Evolutionary conservation across 2,113 vertebrate genomes (phyloP).

Genomic region (Prionailurus bengalensis): DNA sequence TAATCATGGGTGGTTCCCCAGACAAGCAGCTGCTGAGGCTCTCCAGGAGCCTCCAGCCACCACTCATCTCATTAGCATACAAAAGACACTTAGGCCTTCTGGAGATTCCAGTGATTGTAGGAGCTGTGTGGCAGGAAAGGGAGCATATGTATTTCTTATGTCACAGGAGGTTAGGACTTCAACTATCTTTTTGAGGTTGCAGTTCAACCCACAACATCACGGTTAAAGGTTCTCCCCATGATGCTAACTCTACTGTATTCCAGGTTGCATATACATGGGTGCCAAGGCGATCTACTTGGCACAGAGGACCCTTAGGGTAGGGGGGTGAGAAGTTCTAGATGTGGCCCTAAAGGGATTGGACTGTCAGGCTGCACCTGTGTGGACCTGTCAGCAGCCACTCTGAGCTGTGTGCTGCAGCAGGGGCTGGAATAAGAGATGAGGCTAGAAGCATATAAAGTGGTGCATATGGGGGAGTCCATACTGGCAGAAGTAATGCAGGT

Average conservation of each 20-base stretch:
- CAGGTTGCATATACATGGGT: not conserved
- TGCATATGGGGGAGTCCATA: not conserved
- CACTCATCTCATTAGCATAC: not conserved
- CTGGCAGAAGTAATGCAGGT: rapidly evolving
- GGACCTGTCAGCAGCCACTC: not conserved
- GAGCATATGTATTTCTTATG: not conserved
- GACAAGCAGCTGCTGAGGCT: not conserved
- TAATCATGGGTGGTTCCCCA: not conserved
- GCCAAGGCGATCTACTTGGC: not conserved
- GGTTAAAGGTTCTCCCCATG: not conserved
- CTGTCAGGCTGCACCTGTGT: not conserved
- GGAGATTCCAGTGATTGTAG: not conserved
- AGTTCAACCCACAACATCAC: not conserved
- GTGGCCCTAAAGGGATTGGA: not conserved
- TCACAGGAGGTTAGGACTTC: not conserved
- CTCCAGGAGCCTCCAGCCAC: not conserved
- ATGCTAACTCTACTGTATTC: not conserved
- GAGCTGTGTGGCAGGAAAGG: not conserved
- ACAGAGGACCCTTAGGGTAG: not conserved
- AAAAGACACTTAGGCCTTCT: not conserved
- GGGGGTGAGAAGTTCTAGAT: not conserved
- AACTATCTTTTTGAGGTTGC: not conserved
- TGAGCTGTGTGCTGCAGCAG: not conserved
- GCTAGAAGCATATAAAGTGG: not conserved
- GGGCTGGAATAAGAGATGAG: not conserved